Evolutionary conservation across 53 echinoderm and acorn worm genomes (phyloP).

Genomic region (Stichopus horrens): DNA sequence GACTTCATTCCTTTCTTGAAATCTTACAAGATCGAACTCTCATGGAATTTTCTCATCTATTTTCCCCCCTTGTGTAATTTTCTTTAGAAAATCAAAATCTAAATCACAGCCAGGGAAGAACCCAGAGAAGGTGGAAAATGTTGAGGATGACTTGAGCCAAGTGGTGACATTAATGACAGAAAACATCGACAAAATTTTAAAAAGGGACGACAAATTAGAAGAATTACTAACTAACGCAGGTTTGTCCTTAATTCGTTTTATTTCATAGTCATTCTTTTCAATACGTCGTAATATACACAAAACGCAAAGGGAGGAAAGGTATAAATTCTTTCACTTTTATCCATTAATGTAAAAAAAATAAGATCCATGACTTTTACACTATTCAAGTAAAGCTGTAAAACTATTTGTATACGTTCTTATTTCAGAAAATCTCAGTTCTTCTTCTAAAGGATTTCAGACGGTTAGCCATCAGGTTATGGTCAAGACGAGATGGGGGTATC

Average conservation of each 20-base stretch:
- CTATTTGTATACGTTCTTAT: not conserved
- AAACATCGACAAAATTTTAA: not conserved
- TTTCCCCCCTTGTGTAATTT: not conserved
- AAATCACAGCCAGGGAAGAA: not conserved
- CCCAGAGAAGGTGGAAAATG: not conserved
- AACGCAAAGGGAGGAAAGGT: not conserved
- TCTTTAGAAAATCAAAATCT: not conserved
- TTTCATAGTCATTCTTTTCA: not conserved
- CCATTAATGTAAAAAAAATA: not conserved
- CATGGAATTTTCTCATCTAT: not conserved
- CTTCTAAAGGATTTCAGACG: too few species aligned
- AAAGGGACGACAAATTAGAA: slow-evolving; percentile 8
- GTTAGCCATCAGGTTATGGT: too few species aligned
- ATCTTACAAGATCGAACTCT: too few species aligned
- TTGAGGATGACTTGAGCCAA: not conserved
- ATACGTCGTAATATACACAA: not conserved
- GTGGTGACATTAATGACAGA: not conserved
- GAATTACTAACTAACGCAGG: slow-evolving; percentile 10
- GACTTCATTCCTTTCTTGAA: not conserved
- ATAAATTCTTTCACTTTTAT: not conserved
- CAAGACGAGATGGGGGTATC: too few species aligned
- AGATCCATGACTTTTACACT: not conserved
- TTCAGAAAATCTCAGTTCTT: not conserved
- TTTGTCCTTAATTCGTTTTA: too few species aligned
- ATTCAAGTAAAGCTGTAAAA: not conserved